These are phyloP conservation scores for Salpingus planirostris DNA, from an alignment of 2,888 invertebrate species.

Conservation along the genomic window DNA sequence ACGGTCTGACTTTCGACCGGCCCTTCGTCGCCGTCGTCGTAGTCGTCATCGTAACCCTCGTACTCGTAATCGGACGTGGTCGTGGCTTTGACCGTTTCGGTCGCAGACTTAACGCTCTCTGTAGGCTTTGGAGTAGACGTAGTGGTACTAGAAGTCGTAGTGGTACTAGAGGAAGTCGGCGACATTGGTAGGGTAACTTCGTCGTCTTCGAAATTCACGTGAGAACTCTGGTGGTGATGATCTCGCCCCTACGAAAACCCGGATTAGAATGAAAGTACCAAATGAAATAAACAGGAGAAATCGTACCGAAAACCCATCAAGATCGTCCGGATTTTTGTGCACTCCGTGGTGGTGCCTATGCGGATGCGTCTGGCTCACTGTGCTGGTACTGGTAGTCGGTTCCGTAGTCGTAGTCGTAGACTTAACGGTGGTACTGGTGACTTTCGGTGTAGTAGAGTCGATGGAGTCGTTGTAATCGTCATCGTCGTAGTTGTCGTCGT, in stretches of 20 bases:
- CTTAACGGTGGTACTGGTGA: too few species aligned
- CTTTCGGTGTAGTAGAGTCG: slow-evolving; percentile 18
- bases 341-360: slow-evolving; percentile 45
- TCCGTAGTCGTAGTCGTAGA: slow-evolving; percentile 17
- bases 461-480: slow-evolving; percentile 40
- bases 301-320: too few species aligned
- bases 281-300: too few species aligned
- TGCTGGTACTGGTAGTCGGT: slow-evolving; percentile 17
- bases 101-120: slow-evolving; percentile 10
- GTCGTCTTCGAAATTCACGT: slow-evolving; percentile 3
- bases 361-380: slow-evolving; percentile 30
- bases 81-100: slow-evolving; percentile 10
- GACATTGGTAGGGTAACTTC: slow-evolving; percentile 10
- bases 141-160: slow-evolving; percentile 14
- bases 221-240: slow-evolving; percentile 10
- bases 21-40: slow-evolving; percentile 35
- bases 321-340: too few species aligned
- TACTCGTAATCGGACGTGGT: slow-evolving; percentile 27
- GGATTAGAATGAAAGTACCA: too few species aligned
- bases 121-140: slow-evolving; percentile 13
- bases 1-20: slow-evolving; percentile 38
- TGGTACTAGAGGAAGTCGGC: slow-evolving; percentile 11
- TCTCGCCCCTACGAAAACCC: too few species aligned
- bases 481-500: slow-evolving; percentile 27
- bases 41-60: slow-evolving; percentile 41